phyloP scores from a whole-genome alignment of 1,140 invertebrate species.

The Zaprionus lachaisei region DNA sequence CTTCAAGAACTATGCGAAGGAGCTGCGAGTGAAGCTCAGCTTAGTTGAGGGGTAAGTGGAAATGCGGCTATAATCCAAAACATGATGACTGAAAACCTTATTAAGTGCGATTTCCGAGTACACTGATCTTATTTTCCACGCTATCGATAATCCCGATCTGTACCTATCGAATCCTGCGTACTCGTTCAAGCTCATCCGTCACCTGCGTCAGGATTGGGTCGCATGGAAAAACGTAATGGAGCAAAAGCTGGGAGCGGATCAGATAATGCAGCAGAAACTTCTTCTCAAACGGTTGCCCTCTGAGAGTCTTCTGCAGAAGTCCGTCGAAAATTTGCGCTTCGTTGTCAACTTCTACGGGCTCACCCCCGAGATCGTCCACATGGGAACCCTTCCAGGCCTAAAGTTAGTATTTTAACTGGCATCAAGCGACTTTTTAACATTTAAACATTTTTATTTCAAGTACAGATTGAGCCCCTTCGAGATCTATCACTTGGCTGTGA shows the following conservation, averaged over 20 bases:
- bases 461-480: slow-evolving; percentile 29
- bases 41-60: slow-evolving; percentile 47
- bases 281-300: slow-evolving; percentile 20
- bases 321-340: slow-evolving; percentile 16
- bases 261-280: slow-evolving; percentile 19
- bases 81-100: background rate
- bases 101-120: slow-evolving; percentile 52
- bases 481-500: slow-evolving; percentile 52
- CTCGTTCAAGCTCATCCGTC: slow-evolving; percentile 57
- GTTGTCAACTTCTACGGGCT: slow-evolving; percentile 46
- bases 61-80: background rate
- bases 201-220: slow-evolving; percentile 68
- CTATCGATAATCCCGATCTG: slow-evolving; percentile 89
- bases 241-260: slow-evolving; percentile 12
- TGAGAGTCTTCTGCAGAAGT: background rate
- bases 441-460: too few relatives aligned
- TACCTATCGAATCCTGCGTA: slow-evolving; percentile 66
- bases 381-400: background rate
- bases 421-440: background rate
- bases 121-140: slow-evolving; percentile 89
- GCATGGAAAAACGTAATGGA: slow-evolving; percentile 57
- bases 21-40: slow-evolving; percentile 36
- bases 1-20: slow-evolving; percentile 42
- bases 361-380: slow-evolving; percentile 20
- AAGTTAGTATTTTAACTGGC: slow-evolving; percentile 6